These are phyloP conservation scores for Limenitis camilla DNA, from an alignment of 2,888 invertebrate species.

Conservation along the genomic window DNA sequence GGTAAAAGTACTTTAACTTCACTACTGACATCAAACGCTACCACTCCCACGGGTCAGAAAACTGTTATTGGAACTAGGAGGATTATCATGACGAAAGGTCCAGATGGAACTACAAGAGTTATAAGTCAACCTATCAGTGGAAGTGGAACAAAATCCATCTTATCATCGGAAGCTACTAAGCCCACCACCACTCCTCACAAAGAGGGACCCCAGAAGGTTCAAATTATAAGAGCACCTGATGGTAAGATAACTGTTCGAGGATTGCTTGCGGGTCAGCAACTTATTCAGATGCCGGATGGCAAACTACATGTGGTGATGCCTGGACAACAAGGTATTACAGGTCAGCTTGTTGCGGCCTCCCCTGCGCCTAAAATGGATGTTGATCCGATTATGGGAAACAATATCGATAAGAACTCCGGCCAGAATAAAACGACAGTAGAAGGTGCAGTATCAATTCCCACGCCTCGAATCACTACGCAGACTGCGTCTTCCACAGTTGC, in stretches of 20 bases:
- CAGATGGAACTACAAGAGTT: slow-evolving; percentile 79
- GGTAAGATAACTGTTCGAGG: slow-evolving; percentile 95
- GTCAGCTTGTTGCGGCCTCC: slow-evolving; percentile 59
- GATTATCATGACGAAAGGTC: slow-evolving; percentile 84
- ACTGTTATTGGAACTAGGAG: slow-evolving; percentile 78
- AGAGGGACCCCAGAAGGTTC: slow-evolving; percentile 83
- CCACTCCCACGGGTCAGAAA: slow-evolving; percentile 75
- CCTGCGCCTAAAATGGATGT: slow-evolving; percentile 40
- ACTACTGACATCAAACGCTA: slow-evolving; percentile 68
- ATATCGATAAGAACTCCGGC: slow-evolving; percentile 26
- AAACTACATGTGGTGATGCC: slow-evolving; percentile 89
- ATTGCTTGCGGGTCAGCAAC: slow-evolving; percentile 91
- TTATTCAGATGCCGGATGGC: slow-evolving; percentile 95
- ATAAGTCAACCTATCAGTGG: slow-evolving; percentile 76
- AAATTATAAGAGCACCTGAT: slow-evolving; percentile 91
- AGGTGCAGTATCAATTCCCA: slow-evolving; percentile 20
- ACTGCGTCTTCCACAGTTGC: slow-evolving; percentile 17
- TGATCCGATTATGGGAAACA: slow-evolving; percentile 24
- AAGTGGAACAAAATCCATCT: slow-evolving; percentile 41
- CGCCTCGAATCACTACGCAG: slow-evolving; percentile 17
- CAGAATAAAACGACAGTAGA: slow-evolving; percentile 31
- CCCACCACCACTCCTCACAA: slow-evolving; percentile 49
- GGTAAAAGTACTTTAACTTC: slow-evolving; percentile 81
- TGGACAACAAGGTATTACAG: slow-evolving; percentile 72
- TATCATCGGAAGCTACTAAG: slow-evolving; percentile 55